These are phyloP conservation scores for Sussaba pulchella DNA, from an alignment of 2,888 invertebrate genomes.

Conservation along the genomic window DNA sequence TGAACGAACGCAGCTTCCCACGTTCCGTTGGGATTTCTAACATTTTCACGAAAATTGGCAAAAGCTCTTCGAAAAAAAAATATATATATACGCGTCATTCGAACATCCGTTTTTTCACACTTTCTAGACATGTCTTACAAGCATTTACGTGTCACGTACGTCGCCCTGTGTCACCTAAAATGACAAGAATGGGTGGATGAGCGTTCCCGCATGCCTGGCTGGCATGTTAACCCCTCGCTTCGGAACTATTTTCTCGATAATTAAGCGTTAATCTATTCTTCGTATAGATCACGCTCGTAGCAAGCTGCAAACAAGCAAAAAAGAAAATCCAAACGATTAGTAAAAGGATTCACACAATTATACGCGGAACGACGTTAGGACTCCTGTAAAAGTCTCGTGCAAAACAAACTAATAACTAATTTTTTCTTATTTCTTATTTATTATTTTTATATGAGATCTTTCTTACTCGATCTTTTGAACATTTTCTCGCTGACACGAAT, in stretches of 20 bases:
- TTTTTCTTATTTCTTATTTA: background rate
- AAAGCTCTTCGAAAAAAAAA: constrained; percentile 7
- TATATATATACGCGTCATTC: constrained; percentile 9
- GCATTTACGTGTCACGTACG: constrained; percentile 74
- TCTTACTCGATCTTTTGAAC: background rate
- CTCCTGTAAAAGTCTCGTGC: constrained; percentile 56
- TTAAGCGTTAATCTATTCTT: constrained; percentile 54
- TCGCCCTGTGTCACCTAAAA: constrained; percentile 79
- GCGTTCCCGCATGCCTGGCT: constrained; percentile 60
- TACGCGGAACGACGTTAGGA: constrained; percentile 33
- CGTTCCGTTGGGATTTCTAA: background rate
- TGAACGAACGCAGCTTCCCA: background rate
- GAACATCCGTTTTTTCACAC: constrained; percentile 24
- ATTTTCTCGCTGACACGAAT: background rate
- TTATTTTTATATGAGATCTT: no score
- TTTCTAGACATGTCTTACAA: constrained; percentile 52
- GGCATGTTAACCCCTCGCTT: constrained; percentile 13
- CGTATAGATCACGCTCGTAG: constrained; percentile 57
- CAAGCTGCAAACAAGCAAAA: constrained; percentile 79
- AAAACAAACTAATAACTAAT: constrained; percentile 37
- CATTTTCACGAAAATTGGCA: background rate
- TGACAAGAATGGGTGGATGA: constrained; percentile 75
- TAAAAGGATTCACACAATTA: constrained; percentile 54
- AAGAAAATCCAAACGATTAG: constrained; percentile 78
- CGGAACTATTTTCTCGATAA: constrained; percentile 28